Evolutionary conservation across 2,797 vertebrate species (phyloP).

Genomic region (Chaenodraco wilsoni): DNA sequence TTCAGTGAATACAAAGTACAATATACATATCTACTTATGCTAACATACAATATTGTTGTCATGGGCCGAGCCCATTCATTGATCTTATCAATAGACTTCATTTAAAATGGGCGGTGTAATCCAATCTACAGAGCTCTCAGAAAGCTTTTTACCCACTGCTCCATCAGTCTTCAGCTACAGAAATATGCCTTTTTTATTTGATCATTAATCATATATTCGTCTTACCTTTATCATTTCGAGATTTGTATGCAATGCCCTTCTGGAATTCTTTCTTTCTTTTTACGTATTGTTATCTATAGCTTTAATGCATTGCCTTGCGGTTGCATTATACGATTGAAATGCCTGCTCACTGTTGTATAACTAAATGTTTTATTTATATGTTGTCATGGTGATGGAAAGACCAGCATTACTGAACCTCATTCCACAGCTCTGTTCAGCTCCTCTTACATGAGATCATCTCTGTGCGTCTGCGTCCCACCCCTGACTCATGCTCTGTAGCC

Average conservation of each 20-base stretch:
- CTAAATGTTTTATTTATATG: constrained; percentile 70
- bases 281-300: background rate
- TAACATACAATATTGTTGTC: constrained; percentile 17
- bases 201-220: background rate
- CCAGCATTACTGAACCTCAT: constrained; percentile 73
- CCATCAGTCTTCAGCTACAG: constrained; percentile 4
- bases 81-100: constrained; percentile 43
- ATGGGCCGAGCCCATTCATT: constrained; percentile 15
- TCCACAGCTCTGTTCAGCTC: constrained; percentile 72
- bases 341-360: constrained; percentile 41
- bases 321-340: constrained; percentile 21
- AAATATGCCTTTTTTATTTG: background rate
- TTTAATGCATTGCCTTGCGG: background rate
- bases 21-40: background rate
- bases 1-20: background rate
- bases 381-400: constrained; percentile 79
- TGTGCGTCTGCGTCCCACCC: constrained; percentile 66
- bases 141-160: constrained; percentile 24
- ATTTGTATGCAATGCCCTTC: too few relatives aligned
- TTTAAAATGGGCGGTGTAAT: constrained; percentile 39
- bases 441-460: constrained; percentile 82
- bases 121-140: constrained; percentile 25
- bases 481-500: constrained; percentile 66
- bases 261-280: background rate
- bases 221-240: background rate